Base-by-base conservation (phyloP, 2,888 invertebrate genomes). In the Cerastis leucographa region DNA sequence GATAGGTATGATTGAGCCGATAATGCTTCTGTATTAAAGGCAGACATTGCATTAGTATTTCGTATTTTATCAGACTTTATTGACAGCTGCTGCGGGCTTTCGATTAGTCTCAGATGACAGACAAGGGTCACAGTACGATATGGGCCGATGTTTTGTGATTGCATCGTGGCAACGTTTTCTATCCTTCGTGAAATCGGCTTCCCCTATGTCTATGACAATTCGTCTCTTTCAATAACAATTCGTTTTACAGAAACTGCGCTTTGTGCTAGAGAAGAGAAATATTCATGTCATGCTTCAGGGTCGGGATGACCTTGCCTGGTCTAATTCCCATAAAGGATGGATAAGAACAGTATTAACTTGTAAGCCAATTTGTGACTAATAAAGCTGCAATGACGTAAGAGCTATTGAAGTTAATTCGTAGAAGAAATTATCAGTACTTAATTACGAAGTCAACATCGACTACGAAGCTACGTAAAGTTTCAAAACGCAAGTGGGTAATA, bases 381-480 rank as follows among this genome's bases (percentile, higher is more conserved):
- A 65, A 78, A 71, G 56, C 51, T 68, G 9, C 44, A 59, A 40
- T 65, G 62, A 83, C 29, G 56, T 40, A 56, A 49, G 14, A 49
- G 6, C 14, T 70, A 64, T 72, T 59, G 22, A 44, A 62, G 59
- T 71, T 74, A 59, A 71, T 80, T 80, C 56, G 29, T 65, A 68
- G 54, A 65, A 65, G 35, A 73, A 61, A 67, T 44, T 54, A 69
- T 66, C 19, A 51, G 74, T 61, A n/a, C n/a, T n/a, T n/a, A 51
- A 59, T 76, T 69, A 51, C 25, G 42, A n/a, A 19, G 46, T n/a
- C 17, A 44, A 74, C 59, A 29, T 73, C 62, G n/a, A 66, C 51
- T 59, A 61, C 62, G 19, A 29, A 56, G 59, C n/a, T 40, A 29
- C 51, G 61, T 49, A 64, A 76, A n/a, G 25, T 64, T 84, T 65